Base-by-base conservation (phyloP, 2,113 vertebrate genomes). In the Seriola dumerili region DNA sequence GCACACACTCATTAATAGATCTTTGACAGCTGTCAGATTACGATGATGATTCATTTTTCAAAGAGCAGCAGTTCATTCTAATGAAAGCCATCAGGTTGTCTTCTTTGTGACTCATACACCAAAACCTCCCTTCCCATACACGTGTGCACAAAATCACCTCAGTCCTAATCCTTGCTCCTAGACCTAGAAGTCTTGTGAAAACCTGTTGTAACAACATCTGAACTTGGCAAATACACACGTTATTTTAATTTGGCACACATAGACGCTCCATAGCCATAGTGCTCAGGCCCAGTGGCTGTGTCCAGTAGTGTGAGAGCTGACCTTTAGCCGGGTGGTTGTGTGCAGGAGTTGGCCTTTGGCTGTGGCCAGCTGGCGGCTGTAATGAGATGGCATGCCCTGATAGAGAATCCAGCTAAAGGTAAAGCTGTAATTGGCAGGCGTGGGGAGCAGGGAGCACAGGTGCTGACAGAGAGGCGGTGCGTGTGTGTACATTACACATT, bases 311-410 rank as follows among this genome's bases (percentile, higher is more conserved):
- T 80, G 85, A 12, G 69, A 85, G 86, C 78, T 88, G 94, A 95
- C 94, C 93, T 96, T 95, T 93, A 85, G 78, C 76, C 19, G 78
- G 85, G 72, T 34, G 89, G 61, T 48, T 76, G 91, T 80, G 78
- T 78, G 90, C 83, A 64, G 74, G 65, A 87, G 76, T 81, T 76
- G 86, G 92, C 94, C 92, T 91, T 92, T 92, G 92, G 92, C 92
- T 84, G 88, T 65, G 82, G 80, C 91, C 95, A 96, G 94, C 93
- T 95, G 95, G 90, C 86, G 57, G 68, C 77, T 63, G 86, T 94
- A 95, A 95, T 95, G 93, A 95, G 95, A 95, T 95, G 92, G 88
- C 88, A 58, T 64, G 72, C 70, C 83, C 87, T 81, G 94, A 96
- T 95, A 95, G 78, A 76, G 81, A 79, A n/a, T 76, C 79, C 80